phyloP scores from a whole-genome alignment of 1,140 invertebrate species.

The Paraescarpia echinospica region DNA sequence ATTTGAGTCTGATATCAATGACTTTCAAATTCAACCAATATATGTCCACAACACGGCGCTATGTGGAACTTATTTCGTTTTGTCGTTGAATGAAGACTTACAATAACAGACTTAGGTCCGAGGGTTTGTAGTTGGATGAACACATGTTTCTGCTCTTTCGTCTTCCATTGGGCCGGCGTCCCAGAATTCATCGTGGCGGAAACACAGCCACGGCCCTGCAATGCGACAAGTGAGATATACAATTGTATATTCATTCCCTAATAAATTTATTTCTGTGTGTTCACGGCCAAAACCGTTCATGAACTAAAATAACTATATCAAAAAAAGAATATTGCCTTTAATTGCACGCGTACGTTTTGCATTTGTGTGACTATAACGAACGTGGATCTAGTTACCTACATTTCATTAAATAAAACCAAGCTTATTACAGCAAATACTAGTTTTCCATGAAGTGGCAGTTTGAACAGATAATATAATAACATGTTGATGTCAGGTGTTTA shows the following conservation, averaged over 20 bases:
- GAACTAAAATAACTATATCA: no score
- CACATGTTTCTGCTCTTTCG: slow-evolving; percentile 14
- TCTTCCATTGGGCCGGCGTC: neutral
- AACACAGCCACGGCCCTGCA: neutral
- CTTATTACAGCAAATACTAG: neutral
- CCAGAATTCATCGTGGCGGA: neutral
- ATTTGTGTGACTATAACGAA: no score
- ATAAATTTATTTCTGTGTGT: neutral
- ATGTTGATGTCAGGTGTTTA: neutral
- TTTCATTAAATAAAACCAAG: neutral
- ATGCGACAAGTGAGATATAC: neutral
- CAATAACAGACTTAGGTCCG: slow-evolving; percentile 42
- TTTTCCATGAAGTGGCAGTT: neutral
- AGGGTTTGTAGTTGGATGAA: slow-evolving; percentile 50
- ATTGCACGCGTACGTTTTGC: no score
- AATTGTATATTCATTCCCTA: neutral
- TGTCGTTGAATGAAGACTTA: slow-evolving; percentile 32
- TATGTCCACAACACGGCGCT: neutral
- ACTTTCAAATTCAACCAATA: no score
- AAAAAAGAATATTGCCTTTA: no score
- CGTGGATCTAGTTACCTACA: neutral
- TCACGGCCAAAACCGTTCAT: neutral
- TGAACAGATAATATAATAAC: no score
- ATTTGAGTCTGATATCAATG: no score
- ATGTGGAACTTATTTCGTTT: neutral